A percentile compares a stretch with the other conserved stretches of the same genome.
phyloP scores from a whole-genome alignment of 1,140 invertebrate genomes.

The Atta colombica region DNA sequence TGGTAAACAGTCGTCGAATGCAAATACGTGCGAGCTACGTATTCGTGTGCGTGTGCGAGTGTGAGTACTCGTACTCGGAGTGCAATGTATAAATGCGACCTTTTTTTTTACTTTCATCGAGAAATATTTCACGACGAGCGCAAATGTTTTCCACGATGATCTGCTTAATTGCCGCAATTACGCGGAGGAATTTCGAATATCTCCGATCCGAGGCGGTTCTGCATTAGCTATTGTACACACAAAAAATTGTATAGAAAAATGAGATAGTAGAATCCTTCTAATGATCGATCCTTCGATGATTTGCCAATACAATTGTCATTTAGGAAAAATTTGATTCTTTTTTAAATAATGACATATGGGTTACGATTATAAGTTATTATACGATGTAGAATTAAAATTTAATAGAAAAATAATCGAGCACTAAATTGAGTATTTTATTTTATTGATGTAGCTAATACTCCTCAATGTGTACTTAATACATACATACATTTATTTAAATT shows the following conservation, averaged over 20 bases:
- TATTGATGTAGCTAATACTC: neutral
- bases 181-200: neutral
- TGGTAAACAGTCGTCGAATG: slow-evolving; percentile 77
- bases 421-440: neutral
- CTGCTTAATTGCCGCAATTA: slow-evolving; percentile 40
- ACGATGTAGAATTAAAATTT: neutral
- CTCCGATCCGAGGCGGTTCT: neutral
- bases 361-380: neutral
- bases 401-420: neutral
- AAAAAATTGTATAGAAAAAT: neutral
- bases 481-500: neutral
- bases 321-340: neutral
- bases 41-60: neutral
- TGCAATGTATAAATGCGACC: neutral
- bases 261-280: too few relatives aligned
- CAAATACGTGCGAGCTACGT: slow-evolving; percentile 61
- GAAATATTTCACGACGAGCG: slow-evolving; percentile 22
- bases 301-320: neutral
- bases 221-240: neutral
- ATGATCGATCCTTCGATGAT: neutral
- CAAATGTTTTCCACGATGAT: neutral
- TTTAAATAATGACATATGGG: neutral
- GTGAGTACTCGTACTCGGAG: too few relatives aligned
- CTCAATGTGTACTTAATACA: neutral
- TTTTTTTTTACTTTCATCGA: neutral